A percentile compares a stretch with the other conserved stretches of the same genome.
These are phyloP conservation scores for Polypedilum vanderplanki DNA, from an alignment of 1,140 invertebrate species.

Conservation along the genomic window DNA sequence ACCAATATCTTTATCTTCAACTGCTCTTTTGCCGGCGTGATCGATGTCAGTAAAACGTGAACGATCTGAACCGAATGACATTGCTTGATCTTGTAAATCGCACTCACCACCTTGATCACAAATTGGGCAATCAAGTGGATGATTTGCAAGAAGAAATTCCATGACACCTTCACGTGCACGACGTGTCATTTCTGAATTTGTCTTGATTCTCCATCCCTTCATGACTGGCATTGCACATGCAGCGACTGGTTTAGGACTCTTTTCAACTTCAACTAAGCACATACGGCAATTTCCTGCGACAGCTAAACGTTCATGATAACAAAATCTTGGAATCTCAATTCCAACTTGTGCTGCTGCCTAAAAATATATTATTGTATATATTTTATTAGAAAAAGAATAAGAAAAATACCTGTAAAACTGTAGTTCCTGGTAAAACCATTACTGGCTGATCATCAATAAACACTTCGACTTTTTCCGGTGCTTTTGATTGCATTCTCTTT, in stretches of 20 bases:
- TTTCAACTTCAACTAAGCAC: constrained; percentile 99
- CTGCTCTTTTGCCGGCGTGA: constrained; percentile 89
- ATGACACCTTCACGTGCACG: constrained; percentile 97
- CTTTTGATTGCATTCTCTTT: constrained; percentile 31
- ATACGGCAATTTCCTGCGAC: constrained; percentile 98
- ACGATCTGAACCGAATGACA: constrained; percentile 97
- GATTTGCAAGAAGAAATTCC: constrained; percentile 98
- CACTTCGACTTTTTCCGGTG: constrained; percentile 84
- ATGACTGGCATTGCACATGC: constrained; percentile 99
- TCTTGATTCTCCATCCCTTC: constrained; percentile 95
- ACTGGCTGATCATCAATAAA: constrained; percentile 97
- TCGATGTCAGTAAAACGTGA: constrained; percentile 91
- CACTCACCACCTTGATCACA: constrained; percentile 99
- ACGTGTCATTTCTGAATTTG: constrained; percentile 89
- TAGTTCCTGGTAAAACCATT: constrained; percentile 90
- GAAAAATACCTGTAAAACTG: constrained; percentile 82
- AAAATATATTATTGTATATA: no score
- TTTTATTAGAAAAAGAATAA: constrained; percentile 30
- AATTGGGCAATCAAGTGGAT: constrained; percentile 98
- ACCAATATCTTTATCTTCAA: constrained; percentile 98
- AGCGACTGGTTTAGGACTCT: constrained; percentile 88
- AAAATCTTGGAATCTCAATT: constrained; percentile 97
- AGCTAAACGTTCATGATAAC: constrained; percentile 96
- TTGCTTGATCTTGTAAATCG: constrained; percentile 96
- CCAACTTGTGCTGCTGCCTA: constrained; percentile 91